Conservation (phyloP, 37 sponge, comb jelly and placozoan species). For the Diacarnus erythraeanus region DNA sequence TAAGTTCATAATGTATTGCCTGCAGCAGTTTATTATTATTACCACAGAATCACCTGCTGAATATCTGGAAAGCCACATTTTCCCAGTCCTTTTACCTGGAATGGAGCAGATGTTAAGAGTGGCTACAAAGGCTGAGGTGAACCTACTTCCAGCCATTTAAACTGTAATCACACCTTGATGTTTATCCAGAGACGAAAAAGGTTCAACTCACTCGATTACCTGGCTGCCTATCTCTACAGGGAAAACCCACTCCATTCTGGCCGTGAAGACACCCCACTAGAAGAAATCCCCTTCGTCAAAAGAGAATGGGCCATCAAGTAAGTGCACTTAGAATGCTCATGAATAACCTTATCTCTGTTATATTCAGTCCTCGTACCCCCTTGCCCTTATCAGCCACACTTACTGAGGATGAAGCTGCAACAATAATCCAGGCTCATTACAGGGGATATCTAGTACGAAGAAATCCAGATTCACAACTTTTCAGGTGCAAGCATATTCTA, state of each 20-base stretch:
- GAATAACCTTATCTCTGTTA: neutral
- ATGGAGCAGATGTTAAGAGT: slow-evolving; percentile 56
- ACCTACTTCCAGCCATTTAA: neutral
- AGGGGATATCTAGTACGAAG: slow-evolving; percentile 60
- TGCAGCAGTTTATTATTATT: neutral
- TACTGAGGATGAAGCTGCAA: slow-evolving; percentile 86
- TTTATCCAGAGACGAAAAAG: slow-evolving; percentile 60
- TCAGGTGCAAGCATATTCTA: too few relatives aligned
- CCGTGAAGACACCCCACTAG: slow-evolving; percentile 43
- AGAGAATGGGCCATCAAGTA: slow-evolving; percentile 67
- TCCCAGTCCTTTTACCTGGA: slow-evolving; percentile 67
- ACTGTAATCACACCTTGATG: neutral
- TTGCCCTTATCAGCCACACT: slow-evolving; percentile 83
- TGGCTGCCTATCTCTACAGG: slow-evolving; percentile 75
- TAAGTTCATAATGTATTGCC: neutral
- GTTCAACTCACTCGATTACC: slow-evolving; percentile 79
- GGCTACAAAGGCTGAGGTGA: slow-evolving; percentile 71
- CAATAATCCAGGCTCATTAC: slow-evolving; percentile 76
- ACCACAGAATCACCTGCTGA: slow-evolving; percentile 20
- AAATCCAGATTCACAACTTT: neutral
- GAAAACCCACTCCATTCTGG: slow-evolving; percentile 53
- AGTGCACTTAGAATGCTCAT: neutral
- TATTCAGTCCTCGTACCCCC: slow-evolving; percentile 79
- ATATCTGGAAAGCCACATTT: slow-evolving; percentile 59
- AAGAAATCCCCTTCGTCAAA: slow-evolving; percentile 79